Conservation (phyloP, 2,888 invertebrate species). For the Eupithecia subumbrata region DNA sequence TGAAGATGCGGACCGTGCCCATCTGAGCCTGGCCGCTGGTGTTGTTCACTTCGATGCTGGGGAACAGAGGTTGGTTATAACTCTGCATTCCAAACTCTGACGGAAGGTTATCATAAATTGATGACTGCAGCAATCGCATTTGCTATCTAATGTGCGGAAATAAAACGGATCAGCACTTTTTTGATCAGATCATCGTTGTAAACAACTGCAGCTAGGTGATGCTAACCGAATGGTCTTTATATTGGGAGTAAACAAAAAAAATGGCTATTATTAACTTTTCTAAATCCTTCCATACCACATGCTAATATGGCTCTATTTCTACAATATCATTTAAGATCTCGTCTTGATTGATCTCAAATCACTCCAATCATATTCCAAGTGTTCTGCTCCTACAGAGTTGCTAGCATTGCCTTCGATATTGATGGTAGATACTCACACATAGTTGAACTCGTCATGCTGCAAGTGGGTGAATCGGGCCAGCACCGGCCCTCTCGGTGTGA, state of each 20-base stretch:
- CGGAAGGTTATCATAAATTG: background rate
- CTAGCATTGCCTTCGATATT: background rate
- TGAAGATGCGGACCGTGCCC: conserved; percentile 88
- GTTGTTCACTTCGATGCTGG: conserved; percentile 84
- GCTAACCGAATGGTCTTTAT: background rate
- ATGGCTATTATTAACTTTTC: background rate
- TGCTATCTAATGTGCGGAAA: no score
- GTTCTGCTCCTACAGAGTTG: background rate
- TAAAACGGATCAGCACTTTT: background rate
- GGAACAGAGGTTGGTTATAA: background rate
- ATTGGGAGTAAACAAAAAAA: background rate
- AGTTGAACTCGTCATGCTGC: conserved; percentile 87
- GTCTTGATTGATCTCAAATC: background rate
- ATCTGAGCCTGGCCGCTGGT: conserved; percentile 68
- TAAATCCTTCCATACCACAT: no score
- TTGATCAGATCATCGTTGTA: background rate
- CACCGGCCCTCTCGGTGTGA: conserved; percentile 89
- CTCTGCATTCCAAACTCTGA: background rate
- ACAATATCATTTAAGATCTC: background rate
- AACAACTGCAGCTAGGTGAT: background rate
- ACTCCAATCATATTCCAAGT: background rate
- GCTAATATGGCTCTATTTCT: background rate
- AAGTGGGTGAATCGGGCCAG: conserved; percentile 89
- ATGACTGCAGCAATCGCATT: background rate
- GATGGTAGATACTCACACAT: conserved; percentile 68